Conservation (phyloP, 2,113 vertebrate genomes). For the Chauna torquata region DNA sequence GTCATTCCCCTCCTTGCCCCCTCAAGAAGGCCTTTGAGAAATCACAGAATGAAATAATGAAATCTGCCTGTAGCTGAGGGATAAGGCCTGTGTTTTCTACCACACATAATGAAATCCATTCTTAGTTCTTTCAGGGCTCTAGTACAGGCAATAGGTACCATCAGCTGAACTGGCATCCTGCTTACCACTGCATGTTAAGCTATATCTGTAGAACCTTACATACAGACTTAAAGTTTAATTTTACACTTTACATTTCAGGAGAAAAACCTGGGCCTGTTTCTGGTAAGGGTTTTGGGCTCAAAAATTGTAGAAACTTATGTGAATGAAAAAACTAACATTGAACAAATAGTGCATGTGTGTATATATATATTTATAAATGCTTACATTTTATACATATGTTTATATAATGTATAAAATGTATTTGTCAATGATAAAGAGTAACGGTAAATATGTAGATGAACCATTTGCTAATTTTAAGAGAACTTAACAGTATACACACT, state of each 20-base stretch:
- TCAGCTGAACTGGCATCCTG: not conserved
- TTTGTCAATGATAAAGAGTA: not conserved
- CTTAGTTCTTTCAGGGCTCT: not conserved
- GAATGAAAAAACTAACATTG: not conserved
- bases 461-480: not conserved
- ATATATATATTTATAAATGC: not conserved
- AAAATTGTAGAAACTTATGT: not conserved
- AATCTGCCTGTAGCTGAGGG: not conserved
- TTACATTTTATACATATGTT: not conserved
- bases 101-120: not conserved
- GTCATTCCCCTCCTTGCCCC: not conserved
- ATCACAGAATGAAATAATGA: not conserved
- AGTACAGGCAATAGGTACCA: not conserved
- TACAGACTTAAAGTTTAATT: not conserved
- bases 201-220: not conserved
- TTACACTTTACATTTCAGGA: not conserved
- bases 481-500: not conserved
- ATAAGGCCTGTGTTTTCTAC: not conserved
- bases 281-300: not conserved
- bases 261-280: not conserved
- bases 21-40: not conserved
- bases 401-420: not conserved
- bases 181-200: not conserved
- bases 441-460: not conserved
- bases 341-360: not conserved